These are phyloP conservation scores for Zootoca vivipara DNA, from an alignment of 2,113 vertebrate genomes.

Conservation along the genomic window DNA sequence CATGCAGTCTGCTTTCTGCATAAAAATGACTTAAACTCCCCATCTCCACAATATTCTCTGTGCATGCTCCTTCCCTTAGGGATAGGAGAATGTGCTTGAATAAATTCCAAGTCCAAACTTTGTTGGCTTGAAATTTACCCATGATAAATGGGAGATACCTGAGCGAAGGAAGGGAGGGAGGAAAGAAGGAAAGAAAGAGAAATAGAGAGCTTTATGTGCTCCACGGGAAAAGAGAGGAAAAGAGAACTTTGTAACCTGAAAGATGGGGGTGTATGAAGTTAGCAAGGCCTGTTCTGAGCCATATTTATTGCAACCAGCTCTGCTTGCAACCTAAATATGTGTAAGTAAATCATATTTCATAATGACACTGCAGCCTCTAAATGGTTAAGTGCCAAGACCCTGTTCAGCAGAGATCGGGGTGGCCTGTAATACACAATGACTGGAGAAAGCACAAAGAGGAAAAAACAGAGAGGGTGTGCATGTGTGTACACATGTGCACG, in stretches of 20 bases:
- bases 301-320: too few species aligned
- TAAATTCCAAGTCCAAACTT: conserved; percentile 31
- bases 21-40: conserved; percentile 37
- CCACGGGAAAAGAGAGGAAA: background rate
- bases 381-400: too few species aligned
- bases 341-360: too few species aligned
- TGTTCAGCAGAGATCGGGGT: too few species aligned
- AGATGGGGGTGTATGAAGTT: too few species aligned
- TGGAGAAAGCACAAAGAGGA: background rate
- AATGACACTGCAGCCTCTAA: too few species aligned
- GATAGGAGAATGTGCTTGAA: background rate
- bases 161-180: background rate
- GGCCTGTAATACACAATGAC: too few species aligned
- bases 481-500: background rate
- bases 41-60: conserved; percentile 39
- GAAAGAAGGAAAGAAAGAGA: background rate
- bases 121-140: conserved; percentile 15
- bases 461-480: background rate
- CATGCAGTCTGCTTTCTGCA: conserved; percentile 34
- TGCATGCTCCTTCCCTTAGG: conserved; percentile 16
- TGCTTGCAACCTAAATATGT: too few species aligned
- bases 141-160: background rate
- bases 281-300: too few species aligned
- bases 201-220: background rate
- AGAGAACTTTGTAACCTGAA: background rate